Conservation (phyloP, 2,888 invertebrate genomes). For the Xestia xanthographa region DNA sequence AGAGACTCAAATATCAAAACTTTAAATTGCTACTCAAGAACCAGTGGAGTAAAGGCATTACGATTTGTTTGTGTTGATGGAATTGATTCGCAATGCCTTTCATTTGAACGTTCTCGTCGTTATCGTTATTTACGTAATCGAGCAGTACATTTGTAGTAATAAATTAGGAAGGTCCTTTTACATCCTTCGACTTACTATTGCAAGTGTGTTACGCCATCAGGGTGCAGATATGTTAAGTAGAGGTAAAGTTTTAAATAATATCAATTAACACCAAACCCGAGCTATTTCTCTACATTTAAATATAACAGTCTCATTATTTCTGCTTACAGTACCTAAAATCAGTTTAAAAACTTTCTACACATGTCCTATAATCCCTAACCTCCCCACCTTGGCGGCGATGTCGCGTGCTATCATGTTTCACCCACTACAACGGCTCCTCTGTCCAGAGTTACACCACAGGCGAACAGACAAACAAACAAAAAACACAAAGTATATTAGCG, state of each 20-base stretch:
- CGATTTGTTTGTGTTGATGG: not conserved
- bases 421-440: constrained; percentile 79
- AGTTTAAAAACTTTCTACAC: constrained; percentile 28
- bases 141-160: not conserved
- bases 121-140: not conserved
- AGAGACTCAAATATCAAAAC: not conserved
- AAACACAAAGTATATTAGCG: constrained; percentile 85
- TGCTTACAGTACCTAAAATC: not conserved
- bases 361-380: constrained; percentile 52
- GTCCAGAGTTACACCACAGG: constrained; percentile 73
- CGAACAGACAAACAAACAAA: constrained; percentile 76
- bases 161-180: not conserved
- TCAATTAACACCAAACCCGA: not conserved
- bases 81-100: not conserved
- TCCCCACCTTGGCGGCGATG: constrained; percentile 79
- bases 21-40: not conserved
- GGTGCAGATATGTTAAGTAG: not conserved
- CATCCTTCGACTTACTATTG: not conserved
- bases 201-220: not conserved
- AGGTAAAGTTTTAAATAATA: not conserved
- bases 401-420: constrained; percentile 88
- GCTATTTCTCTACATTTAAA: not conserved
- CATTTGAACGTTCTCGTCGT: too few relatives aligned
- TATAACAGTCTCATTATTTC: not conserved
- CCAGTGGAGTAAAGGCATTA: not conserved